A percentile compares a stretch with the other conserved stretches of the same genome.
Evolutionary conservation across 1,140 invertebrate genomes (phyloP).

Genomic region (Drosophila setifemur): DNA sequence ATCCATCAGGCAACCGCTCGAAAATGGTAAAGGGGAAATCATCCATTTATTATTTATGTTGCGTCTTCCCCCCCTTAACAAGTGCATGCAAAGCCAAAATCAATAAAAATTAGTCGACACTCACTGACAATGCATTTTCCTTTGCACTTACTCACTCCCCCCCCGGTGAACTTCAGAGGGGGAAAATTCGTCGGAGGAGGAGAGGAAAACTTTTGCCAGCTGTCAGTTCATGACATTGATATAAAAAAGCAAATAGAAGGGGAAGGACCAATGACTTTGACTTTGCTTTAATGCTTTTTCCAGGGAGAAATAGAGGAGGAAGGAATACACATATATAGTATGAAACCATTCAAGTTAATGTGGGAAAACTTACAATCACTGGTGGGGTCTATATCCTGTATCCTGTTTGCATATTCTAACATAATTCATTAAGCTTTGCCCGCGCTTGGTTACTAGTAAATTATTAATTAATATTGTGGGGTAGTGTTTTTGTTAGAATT

Average conservation of each 20-base stretch:
- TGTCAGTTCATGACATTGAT: slow-evolving; percentile 33
- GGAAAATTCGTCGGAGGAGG: too few relatives aligned
- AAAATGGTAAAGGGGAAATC: slow-evolving; percentile 4
- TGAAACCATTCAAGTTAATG: slow-evolving; percentile 28
- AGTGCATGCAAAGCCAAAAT: slow-evolving; percentile 34
- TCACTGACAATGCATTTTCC: slow-evolving; percentile 27
- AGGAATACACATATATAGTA: slow-evolving; percentile 7
- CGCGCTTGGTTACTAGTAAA: background rate
- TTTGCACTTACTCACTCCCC: background rate
- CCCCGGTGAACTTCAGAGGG: too few relatives aligned
- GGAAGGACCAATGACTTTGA: slow-evolving; percentile 22
- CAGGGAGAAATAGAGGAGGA: too few relatives aligned
- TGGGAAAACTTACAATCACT: slow-evolving; percentile 16
- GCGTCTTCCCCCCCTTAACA: background rate
- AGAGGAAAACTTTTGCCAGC: slow-evolving; percentile 17
- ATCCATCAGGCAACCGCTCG: background rate
- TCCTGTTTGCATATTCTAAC: slow-evolving; percentile 18
- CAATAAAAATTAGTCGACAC: slow-evolving; percentile 42
- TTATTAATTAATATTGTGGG: background rate
- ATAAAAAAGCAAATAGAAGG: background rate
- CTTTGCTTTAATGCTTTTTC: slow-evolving; percentile 33
- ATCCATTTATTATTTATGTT: slow-evolving; percentile 21
- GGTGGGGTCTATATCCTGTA: background rate
- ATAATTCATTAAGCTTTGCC: background rate
- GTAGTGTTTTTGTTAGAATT: too few relatives aligned